Evolutionary conservation across 2,797 vertebrate species (phyloP), one percentile per base, ranked within the genome.

Genomic region (Centropyge bicolor): DNA sequence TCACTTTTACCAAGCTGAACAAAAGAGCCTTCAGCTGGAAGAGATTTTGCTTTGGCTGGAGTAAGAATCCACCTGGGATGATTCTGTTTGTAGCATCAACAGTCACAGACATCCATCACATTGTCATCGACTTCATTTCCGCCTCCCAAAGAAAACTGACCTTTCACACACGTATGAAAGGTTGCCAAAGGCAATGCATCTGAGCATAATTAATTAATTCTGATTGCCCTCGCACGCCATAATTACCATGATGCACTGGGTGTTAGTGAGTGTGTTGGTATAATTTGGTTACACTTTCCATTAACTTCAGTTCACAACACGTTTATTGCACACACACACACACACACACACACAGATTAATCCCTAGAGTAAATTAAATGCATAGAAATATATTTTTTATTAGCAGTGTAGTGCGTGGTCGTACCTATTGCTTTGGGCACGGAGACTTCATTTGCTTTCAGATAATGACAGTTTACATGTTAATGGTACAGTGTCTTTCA

Each of bases 191-290:
- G 90, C 81, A 13, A 79, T 70, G 64, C 70, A 81, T 86, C 80
- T 84, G 81, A 91, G 74, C 78, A 66, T 80, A 79, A 84, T 90
- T 88, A 72, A 92, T 91, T 80, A 45, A 81, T 87, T 87, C 80
- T 63, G 65, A 86, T 74, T 86, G 70, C 68, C 72, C 64, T 74
- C 68, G 72, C 78, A 72, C 22, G 14, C 63, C 55, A 81, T 82
- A 81, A 89, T 88, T 87, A 83, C 63, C 27, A 49, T 55, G 60
- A 75, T 82, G 69, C 76, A 70, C 46, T 68, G 63, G 36, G 46
- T 78, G 68, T 70, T 74, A 70, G 52, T 9, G 27, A 73, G 55
- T 82, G 35, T 63, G 70, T 78, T 73, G 70, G 70, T 77, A 83
- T 83, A 63, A 86, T 84, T 83, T 66, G 41, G 54, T 65, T 70